phyloP scores from a whole-genome alignment of 2,113 vertebrate species.

The Corythaeola cristata region DNA sequence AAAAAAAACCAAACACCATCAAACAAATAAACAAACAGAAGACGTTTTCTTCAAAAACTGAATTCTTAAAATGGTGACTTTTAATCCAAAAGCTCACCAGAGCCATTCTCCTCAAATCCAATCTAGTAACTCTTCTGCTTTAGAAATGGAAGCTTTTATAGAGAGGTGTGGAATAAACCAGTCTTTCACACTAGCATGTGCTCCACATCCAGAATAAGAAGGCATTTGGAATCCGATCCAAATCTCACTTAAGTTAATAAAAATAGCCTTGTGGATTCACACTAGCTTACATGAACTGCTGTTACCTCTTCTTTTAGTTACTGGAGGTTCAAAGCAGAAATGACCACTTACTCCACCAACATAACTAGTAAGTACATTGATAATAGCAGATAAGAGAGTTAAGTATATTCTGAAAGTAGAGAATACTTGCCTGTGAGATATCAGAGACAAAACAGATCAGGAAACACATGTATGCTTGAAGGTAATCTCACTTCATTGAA shows the following conservation, averaged over 20 bases:
- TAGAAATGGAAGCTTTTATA: not conserved
- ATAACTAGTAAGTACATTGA: not conserved
- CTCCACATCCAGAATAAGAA: not conserved
- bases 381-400: not conserved
- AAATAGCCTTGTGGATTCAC: not conserved
- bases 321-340: not conserved
- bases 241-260: not conserved
- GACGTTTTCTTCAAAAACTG: not conserved
- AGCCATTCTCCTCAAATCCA: not conserved
- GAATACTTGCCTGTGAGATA: not conserved
- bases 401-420: not conserved
- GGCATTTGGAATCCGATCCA: not conserved
- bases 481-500: conserved; percentile 66
- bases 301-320: not conserved
- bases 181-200: not conserved
- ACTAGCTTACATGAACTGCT: not conserved
- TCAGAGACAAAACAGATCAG: not conserved
- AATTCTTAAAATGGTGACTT: not conserved
- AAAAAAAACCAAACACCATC: no score
- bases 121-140: not conserved
- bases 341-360: not conserved
- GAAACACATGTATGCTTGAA: not conserved
- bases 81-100: not conserved
- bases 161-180: not conserved
- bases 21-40: not conserved